Evolutionary conservation across 2,888 invertebrate species (phyloP).

Genomic region (Tenthredo distinguenda): DNA sequence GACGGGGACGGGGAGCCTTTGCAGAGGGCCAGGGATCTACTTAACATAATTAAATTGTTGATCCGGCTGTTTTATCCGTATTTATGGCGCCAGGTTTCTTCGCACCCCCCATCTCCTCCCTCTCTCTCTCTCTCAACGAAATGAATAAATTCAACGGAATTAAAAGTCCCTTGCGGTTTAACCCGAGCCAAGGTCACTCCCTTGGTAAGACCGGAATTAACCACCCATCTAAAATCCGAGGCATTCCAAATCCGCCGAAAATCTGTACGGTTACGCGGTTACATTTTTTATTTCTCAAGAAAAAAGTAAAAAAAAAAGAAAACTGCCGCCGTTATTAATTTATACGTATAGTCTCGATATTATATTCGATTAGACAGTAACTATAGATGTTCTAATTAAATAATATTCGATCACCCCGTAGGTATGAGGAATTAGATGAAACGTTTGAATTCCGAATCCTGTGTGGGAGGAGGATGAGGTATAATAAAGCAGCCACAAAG

Average conservation of each 20-base stretch:
- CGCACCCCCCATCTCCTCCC: not conserved
- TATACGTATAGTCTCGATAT: not conserved
- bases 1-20: conserved; percentile 4
- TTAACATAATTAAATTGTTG: conserved; percentile 53
- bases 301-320: not conserved
- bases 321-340: not conserved
- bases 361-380: not conserved
- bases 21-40: conserved; percentile 23
- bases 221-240: not conserved
- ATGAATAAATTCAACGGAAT: conserved; percentile 47
- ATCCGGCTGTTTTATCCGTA: conserved; percentile 50
- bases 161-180: conserved; percentile 41
- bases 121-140: not conserved
- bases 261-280: not conserved
- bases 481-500: conserved; percentile 1
- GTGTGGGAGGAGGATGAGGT: not conserved
- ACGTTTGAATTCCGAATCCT: conserved; percentile 7
- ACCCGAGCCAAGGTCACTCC: not conserved
- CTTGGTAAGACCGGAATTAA: not conserved
- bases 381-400: not conserved
- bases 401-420: not conserved
- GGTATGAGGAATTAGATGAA: not conserved
- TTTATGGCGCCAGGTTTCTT: conserved; percentile 36
- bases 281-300: not conserved
- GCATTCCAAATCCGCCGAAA: not conserved